Conservation (phyloP, 2,888 invertebrate species). For the Adela reaumurella region DNA sequence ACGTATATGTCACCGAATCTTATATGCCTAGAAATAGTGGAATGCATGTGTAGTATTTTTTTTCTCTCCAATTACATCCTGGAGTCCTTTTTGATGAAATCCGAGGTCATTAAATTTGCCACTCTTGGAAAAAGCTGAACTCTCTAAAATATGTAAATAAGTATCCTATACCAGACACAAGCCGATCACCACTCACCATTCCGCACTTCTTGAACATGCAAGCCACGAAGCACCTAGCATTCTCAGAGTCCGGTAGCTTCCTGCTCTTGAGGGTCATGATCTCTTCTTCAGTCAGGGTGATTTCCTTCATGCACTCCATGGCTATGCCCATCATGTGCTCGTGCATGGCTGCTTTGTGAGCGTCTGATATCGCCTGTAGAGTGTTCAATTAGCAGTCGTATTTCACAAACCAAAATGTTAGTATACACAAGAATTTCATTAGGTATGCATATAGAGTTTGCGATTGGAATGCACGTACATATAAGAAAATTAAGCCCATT, state of each 20-base stretch:
- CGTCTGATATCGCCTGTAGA: conserved; percentile 32
- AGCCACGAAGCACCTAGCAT: conserved; percentile 35
- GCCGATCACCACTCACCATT: conserved; percentile 28
- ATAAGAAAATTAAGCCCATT: no score
- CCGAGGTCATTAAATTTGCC: no score
- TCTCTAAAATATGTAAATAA: no score
- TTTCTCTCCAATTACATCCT: no score
- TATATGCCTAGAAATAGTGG: no score
- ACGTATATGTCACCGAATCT: no score
- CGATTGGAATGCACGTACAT: neutral
- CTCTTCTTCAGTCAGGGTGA: conserved; percentile 25
- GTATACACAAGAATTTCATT: neutral
- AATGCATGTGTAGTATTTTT: no score
- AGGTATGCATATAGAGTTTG: neutral
- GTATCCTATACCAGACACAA: no score
- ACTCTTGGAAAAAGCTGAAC: no score
- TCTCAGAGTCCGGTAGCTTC: conserved; percentile 25
- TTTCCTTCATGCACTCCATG: conserved; percentile 25
- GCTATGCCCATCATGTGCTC: conserved; percentile 29
- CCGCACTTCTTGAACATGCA: conserved; percentile 34
- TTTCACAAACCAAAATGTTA: no score
- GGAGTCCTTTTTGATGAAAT: no score
- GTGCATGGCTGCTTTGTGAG: conserved; percentile 28
- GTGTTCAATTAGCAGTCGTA: neutral
- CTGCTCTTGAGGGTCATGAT: conserved; percentile 22